phyloP scores from a whole-genome alignment of 2,113 vertebrate species.

The Prietella phreatophila region DNA sequence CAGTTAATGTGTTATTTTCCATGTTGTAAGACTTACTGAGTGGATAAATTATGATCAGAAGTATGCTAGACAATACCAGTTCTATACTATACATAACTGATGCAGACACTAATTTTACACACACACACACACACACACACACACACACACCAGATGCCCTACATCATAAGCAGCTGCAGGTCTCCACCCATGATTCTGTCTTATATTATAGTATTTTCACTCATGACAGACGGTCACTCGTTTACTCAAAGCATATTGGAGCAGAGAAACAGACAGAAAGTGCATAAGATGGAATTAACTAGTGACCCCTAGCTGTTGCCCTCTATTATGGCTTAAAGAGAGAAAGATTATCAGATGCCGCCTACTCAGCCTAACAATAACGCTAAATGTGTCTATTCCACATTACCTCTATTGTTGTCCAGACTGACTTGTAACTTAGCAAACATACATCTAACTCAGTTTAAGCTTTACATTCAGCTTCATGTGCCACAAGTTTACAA shows the following conservation, averaged over 20 bases:
- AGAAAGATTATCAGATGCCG: not conserved
- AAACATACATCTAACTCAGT: not conserved
- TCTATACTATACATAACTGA: slow-evolving; percentile 10
- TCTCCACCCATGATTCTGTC: slow-evolving; percentile 29
- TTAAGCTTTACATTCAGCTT: not conserved
- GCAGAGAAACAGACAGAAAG: not conserved
- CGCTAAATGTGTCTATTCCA: not conserved
- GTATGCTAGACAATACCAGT: slow-evolving; percentile 9
- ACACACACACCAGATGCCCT: slow-evolving; percentile 34
- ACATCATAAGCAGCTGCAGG: slow-evolving; percentile 41
- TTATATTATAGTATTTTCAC: slow-evolving; percentile 10
- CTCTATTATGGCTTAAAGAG: slow-evolving; percentile 10
- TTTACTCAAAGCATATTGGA: slow-evolving; percentile 13
- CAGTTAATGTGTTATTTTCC: slow-evolving; percentile 43
- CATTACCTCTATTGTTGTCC: not conserved
- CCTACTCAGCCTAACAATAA: not conserved
- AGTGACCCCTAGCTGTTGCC: slow-evolving; percentile 44
- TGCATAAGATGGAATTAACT: slow-evolving; percentile 25
- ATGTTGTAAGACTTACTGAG: slow-evolving; percentile 39
- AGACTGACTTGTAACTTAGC: not conserved
- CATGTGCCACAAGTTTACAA: not conserved
- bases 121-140: slow-evolving; percentile 5
- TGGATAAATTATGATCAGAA: slow-evolving; percentile 37
- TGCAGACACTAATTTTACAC: not conserved
- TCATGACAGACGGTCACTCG: slow-evolving; percentile 14